Evolutionary conservation across 2,113 vertebrate genomes (phyloP).

Genomic region (Grammomys surdaster): DNA sequence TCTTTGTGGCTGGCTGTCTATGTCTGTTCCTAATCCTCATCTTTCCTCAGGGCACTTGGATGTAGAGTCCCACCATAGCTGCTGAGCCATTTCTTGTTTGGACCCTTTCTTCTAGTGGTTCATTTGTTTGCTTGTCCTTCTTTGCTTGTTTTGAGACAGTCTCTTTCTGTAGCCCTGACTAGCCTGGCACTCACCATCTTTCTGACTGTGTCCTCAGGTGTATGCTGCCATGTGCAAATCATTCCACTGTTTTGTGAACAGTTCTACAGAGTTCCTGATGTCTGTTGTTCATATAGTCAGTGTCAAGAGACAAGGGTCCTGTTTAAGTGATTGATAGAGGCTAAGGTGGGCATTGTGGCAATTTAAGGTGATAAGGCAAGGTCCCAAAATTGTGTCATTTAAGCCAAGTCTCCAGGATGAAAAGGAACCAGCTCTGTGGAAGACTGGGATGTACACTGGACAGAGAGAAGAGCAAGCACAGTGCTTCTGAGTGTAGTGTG

Average conservation of each 20-base stretch:
- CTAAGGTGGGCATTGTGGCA: background rate
- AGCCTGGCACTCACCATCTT: background rate
- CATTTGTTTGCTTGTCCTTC: background rate
- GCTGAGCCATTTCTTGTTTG: background rate
- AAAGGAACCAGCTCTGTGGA: background rate
- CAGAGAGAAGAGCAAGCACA: background rate
- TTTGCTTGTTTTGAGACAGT: background rate
- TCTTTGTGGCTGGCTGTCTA: background rate
- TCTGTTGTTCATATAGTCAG: background rate
- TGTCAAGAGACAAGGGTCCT: background rate
- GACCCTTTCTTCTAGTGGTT: background rate
- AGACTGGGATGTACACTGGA: background rate
- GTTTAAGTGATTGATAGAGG: background rate
- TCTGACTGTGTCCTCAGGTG: background rate
- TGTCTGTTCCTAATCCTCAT: background rate
- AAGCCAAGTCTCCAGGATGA: background rate
- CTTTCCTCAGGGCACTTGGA: rapidly evolving
- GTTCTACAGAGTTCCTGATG: background rate
- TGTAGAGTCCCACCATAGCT: background rate
- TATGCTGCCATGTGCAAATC: background rate
- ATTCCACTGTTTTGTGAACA: background rate
- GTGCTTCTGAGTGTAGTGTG: background rate
- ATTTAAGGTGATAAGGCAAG: background rate
- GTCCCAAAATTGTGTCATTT: background rate
- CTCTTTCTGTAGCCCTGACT: background rate